phyloP scores from a whole-genome alignment of 37 sponge, comb jelly and placozoan species.

The Geodia barretti region DNA sequence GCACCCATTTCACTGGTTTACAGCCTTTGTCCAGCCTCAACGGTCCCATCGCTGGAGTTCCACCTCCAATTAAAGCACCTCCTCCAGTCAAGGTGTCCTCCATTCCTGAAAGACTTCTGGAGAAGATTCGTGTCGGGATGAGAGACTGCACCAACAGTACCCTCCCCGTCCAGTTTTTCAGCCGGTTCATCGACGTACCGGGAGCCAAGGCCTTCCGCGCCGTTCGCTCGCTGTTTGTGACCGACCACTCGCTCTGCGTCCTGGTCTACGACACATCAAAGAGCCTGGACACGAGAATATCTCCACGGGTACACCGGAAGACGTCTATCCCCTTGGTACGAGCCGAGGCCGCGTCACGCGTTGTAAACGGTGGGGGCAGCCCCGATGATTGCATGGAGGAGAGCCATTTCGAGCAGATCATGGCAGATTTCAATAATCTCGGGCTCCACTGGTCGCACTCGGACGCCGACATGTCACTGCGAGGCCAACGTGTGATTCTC shows the following conservation, averaged over 20 bases:
- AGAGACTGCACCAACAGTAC: slow-evolving; percentile 1
- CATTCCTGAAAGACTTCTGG: slow-evolving; percentile 45
- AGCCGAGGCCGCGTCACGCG: too few relatives aligned
- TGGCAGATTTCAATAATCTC: slow-evolving; percentile 30
- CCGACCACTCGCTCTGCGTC: slow-evolving; percentile 40
- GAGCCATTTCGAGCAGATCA: slow-evolving; percentile 48
- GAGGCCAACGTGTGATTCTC: slow-evolving; percentile 48
- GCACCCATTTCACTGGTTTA: neutral
- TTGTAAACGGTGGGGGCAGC: slow-evolving; percentile 5
- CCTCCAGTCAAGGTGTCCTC: neutral
- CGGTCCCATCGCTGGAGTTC: neutral
- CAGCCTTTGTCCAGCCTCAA: neutral
- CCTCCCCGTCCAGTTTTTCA: slow-evolving; percentile 32
- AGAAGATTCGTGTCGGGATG: slow-evolving; percentile 39
- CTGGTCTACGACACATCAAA: slow-evolving; percentile 42
- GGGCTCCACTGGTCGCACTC: slow-evolving; percentile 45
- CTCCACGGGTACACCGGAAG: neutral
- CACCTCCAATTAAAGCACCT: neutral
- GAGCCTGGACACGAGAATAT: slow-evolving; percentile 21
- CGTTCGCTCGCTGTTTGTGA: slow-evolving; percentile 47
- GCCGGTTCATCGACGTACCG: slow-evolving; percentile 40
- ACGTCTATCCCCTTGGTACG: neutral
- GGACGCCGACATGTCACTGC: slow-evolving; percentile 17
- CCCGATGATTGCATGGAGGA: neutral
- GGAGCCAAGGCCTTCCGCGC: slow-evolving; percentile 15